Percentiles rank a stretch among this genome's conserved stretches.
phyloP scores from a whole-genome alignment of 2,113 vertebrate species.

The Chunga burmeisteri region DNA sequence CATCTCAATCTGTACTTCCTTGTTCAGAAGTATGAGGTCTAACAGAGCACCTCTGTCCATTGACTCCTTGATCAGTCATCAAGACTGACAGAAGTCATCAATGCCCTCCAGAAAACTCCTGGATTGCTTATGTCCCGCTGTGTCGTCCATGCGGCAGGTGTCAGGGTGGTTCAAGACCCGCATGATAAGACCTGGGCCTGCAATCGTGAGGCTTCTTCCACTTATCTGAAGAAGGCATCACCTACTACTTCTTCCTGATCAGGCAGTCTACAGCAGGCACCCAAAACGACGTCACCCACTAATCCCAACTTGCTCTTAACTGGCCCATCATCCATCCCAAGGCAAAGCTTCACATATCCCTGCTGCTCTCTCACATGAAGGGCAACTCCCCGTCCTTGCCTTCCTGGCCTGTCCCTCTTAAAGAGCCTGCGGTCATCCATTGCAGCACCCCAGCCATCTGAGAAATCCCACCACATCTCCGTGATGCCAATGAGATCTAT shows the following conservation, averaged over 20 bases:
- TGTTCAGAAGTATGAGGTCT: not conserved
- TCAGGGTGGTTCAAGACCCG: not conserved
- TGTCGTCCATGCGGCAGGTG: not conserved
- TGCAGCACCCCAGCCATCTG: not conserved
- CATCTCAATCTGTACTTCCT: not conserved
- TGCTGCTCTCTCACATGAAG: not conserved
- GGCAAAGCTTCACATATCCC: not conserved
- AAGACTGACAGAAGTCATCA: not conserved
- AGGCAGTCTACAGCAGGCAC: not conserved
- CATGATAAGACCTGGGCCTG: not conserved
- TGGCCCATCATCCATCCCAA: not conserved
- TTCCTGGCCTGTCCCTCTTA: not conserved
- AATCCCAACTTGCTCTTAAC: not conserved
- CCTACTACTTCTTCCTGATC: not conserved
- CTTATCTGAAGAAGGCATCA: not conserved
- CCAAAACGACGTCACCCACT: not conserved
- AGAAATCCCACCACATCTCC: not conserved
- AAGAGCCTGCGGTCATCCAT: not conserved
- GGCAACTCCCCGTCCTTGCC: not conserved
- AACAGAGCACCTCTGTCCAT: not conserved
- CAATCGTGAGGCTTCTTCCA: not conserved
- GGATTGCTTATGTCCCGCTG: not conserved
- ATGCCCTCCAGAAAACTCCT: not conserved
- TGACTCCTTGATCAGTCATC: not conserved
- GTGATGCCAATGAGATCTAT: not conserved